phyloP scores from a whole-genome alignment of 2,888 invertebrate species.

The Coenonympha arcania region DNA sequence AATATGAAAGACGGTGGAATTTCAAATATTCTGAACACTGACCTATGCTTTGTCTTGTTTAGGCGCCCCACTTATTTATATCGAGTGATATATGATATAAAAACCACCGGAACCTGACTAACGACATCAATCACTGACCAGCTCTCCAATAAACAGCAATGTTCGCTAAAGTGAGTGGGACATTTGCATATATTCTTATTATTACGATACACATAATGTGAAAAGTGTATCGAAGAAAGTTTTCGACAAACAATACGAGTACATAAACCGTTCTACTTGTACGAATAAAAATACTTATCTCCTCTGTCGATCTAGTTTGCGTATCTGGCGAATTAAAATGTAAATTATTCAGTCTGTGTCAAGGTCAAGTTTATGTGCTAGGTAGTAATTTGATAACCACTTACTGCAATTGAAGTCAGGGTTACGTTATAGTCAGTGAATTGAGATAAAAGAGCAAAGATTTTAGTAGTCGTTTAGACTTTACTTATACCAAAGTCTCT shows the following conservation, averaged over 20 bases:
- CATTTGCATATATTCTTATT: no score
- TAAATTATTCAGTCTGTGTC: not conserved
- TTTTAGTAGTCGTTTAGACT: no score
- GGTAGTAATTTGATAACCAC: not conserved
- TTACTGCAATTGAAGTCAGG: constrained; percentile 2
- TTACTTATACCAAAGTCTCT: no score
- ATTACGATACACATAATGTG: constrained; percentile 13
- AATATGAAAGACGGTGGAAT: not conserved
- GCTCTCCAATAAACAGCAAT: constrained; percentile 45
- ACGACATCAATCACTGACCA: constrained; percentile 52
- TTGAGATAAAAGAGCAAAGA: no score
- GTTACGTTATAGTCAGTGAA: no score
- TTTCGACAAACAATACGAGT: no score
- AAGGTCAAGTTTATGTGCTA: constrained; percentile 1
- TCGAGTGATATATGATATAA: constrained; percentile 22
- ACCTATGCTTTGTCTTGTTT: constrained; percentile 13
- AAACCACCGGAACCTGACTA: constrained; percentile 25
- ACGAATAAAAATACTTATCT: not conserved
- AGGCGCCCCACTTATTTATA: constrained; percentile 21
- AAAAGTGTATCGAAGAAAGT: not conserved
- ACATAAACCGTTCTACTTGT: not conserved
- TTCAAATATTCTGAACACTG: constrained; percentile 13
- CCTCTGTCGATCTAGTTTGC: not conserved
- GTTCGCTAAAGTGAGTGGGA: constrained; percentile 52
- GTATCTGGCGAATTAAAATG: not conserved